phyloP scores from a whole-genome alignment of 2,113 vertebrate genomes.

The Tympanuchus pallidicinctus region DNA sequence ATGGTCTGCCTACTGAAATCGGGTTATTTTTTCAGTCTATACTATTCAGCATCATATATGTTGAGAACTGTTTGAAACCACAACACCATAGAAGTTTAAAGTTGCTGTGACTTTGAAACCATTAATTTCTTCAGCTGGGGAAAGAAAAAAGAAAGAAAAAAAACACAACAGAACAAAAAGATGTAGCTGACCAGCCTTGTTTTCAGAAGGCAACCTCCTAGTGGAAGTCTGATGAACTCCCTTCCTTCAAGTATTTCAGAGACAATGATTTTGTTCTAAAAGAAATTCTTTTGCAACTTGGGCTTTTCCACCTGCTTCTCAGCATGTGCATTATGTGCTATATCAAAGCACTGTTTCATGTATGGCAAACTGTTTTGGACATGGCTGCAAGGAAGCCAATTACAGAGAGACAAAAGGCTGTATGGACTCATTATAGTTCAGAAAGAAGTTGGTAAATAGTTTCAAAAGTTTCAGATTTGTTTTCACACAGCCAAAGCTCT shows the following conservation, averaged over 20 bases:
- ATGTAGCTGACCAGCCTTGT: neutral
- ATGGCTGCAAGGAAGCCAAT: neutral
- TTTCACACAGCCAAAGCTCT: neutral
- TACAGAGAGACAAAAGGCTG: neutral
- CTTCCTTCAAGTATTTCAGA: neutral
- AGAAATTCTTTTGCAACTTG: neutral
- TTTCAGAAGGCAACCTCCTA: neutral
- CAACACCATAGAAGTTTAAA: neutral
- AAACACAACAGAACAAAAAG: no score
- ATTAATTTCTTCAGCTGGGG: neutral
- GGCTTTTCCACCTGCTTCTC: neutral
- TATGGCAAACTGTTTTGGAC: neutral
- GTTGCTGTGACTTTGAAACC: neutral
- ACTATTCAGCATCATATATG: no score
- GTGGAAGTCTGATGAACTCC: neutral
- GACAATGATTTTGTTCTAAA: neutral
- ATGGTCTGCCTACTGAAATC: no score
- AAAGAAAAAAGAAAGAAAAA: neutral
- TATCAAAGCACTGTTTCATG: constrained; percentile 11
- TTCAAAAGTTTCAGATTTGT: neutral
- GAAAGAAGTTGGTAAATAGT: neutral
- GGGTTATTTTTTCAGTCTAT: no score
- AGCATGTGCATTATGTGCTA: neutral
- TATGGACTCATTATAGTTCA: neutral
- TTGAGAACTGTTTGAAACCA: neutral